These are phyloP conservation scores for Macquaria ambigua DNA, from an alignment of 2,113 vertebrate species.

Conservation along the genomic window DNA sequence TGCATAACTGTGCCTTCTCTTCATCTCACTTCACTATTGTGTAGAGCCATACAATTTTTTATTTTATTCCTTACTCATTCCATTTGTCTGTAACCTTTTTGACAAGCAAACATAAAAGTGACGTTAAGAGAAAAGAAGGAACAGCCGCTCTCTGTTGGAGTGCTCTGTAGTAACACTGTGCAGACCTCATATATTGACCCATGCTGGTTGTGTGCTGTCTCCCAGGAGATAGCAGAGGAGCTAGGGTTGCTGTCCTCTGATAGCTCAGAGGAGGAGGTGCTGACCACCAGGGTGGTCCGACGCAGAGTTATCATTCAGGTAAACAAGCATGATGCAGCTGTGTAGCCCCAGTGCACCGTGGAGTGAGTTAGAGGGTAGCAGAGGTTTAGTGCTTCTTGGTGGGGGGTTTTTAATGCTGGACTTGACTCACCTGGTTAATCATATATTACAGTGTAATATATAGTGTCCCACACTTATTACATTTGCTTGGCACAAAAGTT, in stretches of 20 bases:
- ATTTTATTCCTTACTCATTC: background rate
- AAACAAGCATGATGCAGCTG: slow-evolving; percentile 68
- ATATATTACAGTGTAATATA: accelerated
- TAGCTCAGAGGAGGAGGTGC: slow-evolving; percentile 95
- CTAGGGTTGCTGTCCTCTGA: slow-evolving; percentile 92
- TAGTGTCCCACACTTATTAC: background rate
- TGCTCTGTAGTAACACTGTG: background rate
- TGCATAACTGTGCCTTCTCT: slow-evolving; percentile 61
- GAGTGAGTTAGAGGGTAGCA: background rate
- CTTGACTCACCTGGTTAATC: background rate
- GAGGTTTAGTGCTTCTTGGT: background rate
- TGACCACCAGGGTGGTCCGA: slow-evolving; percentile 96
- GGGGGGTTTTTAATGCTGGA: background rate
- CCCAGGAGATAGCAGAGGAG: slow-evolving; percentile 92
- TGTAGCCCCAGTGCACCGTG: slow-evolving; percentile 10
- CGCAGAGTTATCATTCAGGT: slow-evolving; percentile 98
- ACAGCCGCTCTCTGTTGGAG: slow-evolving; percentile 9
- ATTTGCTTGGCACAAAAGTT: background rate
- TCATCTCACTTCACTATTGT: slow-evolving; percentile 60
- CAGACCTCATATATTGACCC: slow-evolving; percentile 49
- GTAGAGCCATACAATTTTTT: background rate
- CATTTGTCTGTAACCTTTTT: slow-evolving; percentile 10
- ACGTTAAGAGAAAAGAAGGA: slow-evolving; percentile 60
- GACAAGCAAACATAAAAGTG: background rate
- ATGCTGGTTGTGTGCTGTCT: slow-evolving; percentile 85